phyloP scores from a whole-genome alignment of 2,113 vertebrate genomes.

The Dasypus novemcinctus region DNA sequence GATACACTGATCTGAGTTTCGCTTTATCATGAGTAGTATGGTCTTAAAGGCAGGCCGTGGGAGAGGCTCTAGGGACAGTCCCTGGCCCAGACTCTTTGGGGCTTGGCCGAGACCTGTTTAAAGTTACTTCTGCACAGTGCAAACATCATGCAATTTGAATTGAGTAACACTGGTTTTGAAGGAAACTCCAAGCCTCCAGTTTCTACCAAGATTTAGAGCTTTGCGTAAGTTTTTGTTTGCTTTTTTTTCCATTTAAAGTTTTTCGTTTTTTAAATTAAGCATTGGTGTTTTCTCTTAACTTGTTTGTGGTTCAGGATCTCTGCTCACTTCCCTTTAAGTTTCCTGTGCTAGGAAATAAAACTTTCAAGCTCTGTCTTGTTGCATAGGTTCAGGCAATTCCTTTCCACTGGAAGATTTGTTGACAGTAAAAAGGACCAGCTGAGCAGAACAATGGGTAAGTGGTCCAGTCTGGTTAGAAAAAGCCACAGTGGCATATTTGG shows the following conservation, averaged over 20 bases:
- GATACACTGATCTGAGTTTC: neutral
- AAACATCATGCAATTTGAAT: neutral
- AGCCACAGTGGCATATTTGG: neutral
- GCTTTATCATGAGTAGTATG: neutral
- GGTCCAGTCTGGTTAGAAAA: neutral
- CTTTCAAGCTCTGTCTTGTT: neutral
- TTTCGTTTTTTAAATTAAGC: neutral
- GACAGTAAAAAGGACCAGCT: neutral
- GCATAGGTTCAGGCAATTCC: neutral
- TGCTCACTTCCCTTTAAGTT: slow-evolving; percentile 18
- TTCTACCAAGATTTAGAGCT: neutral
- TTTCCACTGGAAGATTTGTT: neutral
- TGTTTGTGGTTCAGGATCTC: neutral
- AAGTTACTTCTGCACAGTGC: neutral
- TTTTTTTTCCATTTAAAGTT: neutral
- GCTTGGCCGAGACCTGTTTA: neutral
- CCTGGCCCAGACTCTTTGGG: neutral
- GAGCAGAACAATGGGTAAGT: neutral
- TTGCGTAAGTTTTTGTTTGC: neutral
- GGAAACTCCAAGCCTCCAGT: neutral
- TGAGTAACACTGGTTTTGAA: neutral
- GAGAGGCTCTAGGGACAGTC: neutral
- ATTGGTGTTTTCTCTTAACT: neutral
- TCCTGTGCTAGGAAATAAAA: neutral
- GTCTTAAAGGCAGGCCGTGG: neutral